Conservation (phyloP, 2,797 vertebrate species). For the Aselliscus stoliczkanus region DNA sequence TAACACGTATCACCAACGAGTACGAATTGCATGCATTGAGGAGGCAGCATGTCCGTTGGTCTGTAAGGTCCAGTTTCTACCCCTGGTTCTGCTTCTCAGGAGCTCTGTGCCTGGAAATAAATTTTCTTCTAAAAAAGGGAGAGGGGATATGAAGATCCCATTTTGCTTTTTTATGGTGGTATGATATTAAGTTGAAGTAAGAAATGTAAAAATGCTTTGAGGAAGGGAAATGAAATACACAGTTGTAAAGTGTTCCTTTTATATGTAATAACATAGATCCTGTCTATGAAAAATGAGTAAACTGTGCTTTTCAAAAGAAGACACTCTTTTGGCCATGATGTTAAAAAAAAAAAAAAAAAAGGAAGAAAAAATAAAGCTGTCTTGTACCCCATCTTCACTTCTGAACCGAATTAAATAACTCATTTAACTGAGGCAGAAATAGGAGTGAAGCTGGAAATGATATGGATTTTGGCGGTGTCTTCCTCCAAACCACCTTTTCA, state of each 20-base stretch:
- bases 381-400: not conserved
- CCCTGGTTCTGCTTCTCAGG: not conserved
- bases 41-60: not conserved
- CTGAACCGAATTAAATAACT: conserved; percentile 2
- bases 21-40: not conserved
- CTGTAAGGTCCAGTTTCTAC: not conserved
- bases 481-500: not conserved
- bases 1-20: not conserved
- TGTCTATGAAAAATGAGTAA: not conserved
- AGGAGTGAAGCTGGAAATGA: not conserved
- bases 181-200: not conserved
- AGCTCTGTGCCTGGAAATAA: not conserved
- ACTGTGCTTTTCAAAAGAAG: not conserved
- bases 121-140: not conserved
- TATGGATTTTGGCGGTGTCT: not conserved
- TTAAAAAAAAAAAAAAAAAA: not conserved
- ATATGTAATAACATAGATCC: not conserved
- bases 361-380: not conserved
- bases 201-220: not conserved
- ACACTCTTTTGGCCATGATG: not conserved
- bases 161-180: not conserved
- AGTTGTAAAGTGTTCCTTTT: not conserved
- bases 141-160: not conserved
- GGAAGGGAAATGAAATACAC: not conserved
- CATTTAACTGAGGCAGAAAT: not conserved